Base-by-base conservation (phyloP, 1,140 invertebrate species). In the Musca domestica region DNA sequence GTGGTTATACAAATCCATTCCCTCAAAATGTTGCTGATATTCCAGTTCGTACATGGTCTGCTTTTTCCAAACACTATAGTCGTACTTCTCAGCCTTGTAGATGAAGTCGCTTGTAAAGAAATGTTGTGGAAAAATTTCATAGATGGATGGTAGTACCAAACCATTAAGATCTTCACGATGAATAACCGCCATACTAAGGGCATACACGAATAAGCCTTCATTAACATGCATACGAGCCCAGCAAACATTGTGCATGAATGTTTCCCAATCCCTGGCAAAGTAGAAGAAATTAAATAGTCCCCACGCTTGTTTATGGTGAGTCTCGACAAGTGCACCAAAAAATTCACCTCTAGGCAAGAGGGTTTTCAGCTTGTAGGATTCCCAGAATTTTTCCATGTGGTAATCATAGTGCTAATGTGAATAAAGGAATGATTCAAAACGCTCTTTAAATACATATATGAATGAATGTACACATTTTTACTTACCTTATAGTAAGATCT, bases 41-140 rank as follows among this genome's bases (percentile, higher is more conserved):
- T 85, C 72, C 70, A 79, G 77, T 68, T 80, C 76, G 63, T 80
- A 80, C 75, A 79, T 76, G 66, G 17, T 73, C 56, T 71, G 75
- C 70, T 79, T 80, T 65, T 64, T 74, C 76, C 76, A 80, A 65
- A 76, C 72, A 47, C 79, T 74, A 30, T 71, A 77, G 67, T 80
- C 77, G 70, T 79, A 80, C 41, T 80, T 80, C 74, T 86, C 85
- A 15, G 89, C 85, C 47, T 83, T 78, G 25, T 70, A 74, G 2
- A 90, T 85, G 17, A 85, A 83, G 48, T 86, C 85, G 68, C 89
- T 79, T 70, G 85, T 85, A 49, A 89, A 23, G 81, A 86, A 89
- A 5, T 79, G 76, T 72, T 86, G 82, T 2, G 88, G 88, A 67
- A 84, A 85, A 22, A 88, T 73, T 81, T 89, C 88, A 69, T 87